phyloP scores from a whole-genome alignment of 2,888 invertebrate genomes.

The Nemotelus pantherinus region DNA sequence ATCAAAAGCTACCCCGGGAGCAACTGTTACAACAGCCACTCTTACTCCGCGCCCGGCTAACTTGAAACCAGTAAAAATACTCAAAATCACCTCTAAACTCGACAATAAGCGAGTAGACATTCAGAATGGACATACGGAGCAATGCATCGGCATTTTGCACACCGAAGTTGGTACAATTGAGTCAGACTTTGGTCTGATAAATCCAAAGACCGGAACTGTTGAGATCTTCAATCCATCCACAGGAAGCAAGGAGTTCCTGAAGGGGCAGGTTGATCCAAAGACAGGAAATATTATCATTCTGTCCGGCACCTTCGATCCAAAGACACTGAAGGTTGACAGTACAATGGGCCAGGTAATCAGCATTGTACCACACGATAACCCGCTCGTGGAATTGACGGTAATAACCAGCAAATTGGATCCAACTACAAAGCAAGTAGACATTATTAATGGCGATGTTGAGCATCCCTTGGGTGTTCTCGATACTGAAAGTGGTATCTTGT shows the following conservation, averaged over 20 bases:
- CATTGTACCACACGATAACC: slow-evolving; percentile 70
- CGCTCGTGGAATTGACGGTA: slow-evolving; percentile 71
- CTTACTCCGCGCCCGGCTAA: slow-evolving; percentile 18
- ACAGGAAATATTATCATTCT: slow-evolving; percentile 71
- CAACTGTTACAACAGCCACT: not conserved
- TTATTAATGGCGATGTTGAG: slow-evolving; percentile 70
- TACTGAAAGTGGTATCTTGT: slow-evolving; percentile 68
- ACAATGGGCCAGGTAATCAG: slow-evolving; percentile 71
- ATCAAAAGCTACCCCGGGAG: not conserved
- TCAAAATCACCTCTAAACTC: slow-evolving; percentile 32
- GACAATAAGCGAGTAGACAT: slow-evolving; percentile 38
- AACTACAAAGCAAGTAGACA: slow-evolving; percentile 69
- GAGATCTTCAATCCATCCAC: slow-evolving; percentile 68
- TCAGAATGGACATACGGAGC: slow-evolving; percentile 71
- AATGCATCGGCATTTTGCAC: slow-evolving; percentile 72
- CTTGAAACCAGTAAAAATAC: slow-evolving; percentile 34
- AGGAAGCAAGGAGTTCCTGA: slow-evolving; percentile 69
- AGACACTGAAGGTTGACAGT: slow-evolving; percentile 70
- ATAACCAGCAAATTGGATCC: slow-evolving; percentile 71
- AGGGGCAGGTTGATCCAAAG: slow-evolving; percentile 65
- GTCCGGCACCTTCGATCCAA: slow-evolving; percentile 64
- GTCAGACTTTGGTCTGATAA: slow-evolving; percentile 73
- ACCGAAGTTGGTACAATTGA: slow-evolving; percentile 72
- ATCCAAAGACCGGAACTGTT: slow-evolving; percentile 70
- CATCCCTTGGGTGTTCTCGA: slow-evolving; percentile 73